Base-by-base conservation (phyloP, 2,888 invertebrate genomes). In the Lithodes maja region DNA sequence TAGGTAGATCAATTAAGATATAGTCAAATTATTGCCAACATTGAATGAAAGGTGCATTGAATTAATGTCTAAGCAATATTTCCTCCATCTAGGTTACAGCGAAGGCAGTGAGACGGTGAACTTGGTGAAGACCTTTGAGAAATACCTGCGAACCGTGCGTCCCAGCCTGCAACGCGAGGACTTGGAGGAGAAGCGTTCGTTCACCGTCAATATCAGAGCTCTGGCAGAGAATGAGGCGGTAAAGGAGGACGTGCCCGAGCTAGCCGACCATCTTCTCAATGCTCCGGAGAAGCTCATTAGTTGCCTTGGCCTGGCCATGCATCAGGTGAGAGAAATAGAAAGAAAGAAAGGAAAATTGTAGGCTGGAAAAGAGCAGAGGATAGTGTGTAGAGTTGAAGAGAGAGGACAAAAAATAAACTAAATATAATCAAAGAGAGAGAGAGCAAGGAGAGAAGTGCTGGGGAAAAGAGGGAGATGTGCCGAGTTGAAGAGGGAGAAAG, bases 271-370 rank as follows among this genome's bases (percentile, higher is more conserved):
- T 92, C 93, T 98, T 75, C 94, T 95, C 92, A 95, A 95, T 88
- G 95, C 95, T 90, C 96, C 98, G 0, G 95, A 96, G 90, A 94
- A 94, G 85, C 95, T 96, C 17, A 94, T 98, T 81, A 95, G 95
- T 85, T 95, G 96, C 87, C 93, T 98, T 86, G 97, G 97, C 81
- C 94, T 97, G 91, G 97, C 97, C 83, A 96, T 98, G 94, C 96
- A 98, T 94, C 96, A 97, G 95, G 96, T 96, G 91, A 93, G 87
- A 71, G 77, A 49, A 49, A 77, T 2, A 33, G 77, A 75, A 33
- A 33, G 33, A 33, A 33, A 33, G 33, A 33, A 33, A 33, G 33
- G 33, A 33, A 33, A 33, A 33, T 33, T 33, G 33, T 33, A 33
- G 33, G 33, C 33, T 33, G 33, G 33, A 33, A 33, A 33, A 33